Conservation (phyloP, 2,113 vertebrate genomes). For the Progne subis region DNA sequence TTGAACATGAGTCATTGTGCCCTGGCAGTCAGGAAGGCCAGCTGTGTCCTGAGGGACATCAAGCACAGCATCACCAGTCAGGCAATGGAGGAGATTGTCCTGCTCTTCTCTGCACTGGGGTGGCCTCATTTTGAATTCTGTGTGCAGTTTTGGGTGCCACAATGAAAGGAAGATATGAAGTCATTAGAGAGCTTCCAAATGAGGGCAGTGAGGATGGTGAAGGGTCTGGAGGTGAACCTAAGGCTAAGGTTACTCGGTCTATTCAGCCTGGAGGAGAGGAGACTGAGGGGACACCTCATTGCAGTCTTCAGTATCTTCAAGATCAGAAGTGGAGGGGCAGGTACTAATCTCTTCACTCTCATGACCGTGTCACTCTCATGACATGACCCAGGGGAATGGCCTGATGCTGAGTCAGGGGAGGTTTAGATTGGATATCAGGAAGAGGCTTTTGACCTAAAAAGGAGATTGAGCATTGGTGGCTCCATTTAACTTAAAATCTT, state of each 20-base stretch:
- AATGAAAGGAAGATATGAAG: background rate
- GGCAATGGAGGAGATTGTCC: background rate
- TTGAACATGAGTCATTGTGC: background rate
- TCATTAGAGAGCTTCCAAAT: background rate
- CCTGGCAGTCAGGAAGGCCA: background rate
- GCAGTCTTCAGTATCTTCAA: background rate
- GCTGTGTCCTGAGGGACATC: accelerated
- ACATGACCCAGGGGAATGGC: background rate
- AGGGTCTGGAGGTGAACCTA: background rate
- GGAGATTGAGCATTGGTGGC: no score
- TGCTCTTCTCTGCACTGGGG: accelerated
- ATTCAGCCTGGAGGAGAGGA: background rate
- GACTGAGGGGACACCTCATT: no score
- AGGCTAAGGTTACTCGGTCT: accelerated
- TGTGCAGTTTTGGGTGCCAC: background rate
- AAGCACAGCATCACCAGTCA: accelerated
- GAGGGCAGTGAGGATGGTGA: background rate
- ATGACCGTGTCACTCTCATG: no score
- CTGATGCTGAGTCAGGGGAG: background rate
- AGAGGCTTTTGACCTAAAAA: background rate
- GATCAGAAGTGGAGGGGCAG: background rate
- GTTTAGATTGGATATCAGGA: background rate
- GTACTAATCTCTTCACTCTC: background rate
- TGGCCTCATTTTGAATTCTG: background rate
- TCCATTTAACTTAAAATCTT: background rate